These are phyloP conservation scores for Hippocampus barbouri DNA, from an alignment of 2,113 vertebrate species.

Conservation along the genomic window DNA sequence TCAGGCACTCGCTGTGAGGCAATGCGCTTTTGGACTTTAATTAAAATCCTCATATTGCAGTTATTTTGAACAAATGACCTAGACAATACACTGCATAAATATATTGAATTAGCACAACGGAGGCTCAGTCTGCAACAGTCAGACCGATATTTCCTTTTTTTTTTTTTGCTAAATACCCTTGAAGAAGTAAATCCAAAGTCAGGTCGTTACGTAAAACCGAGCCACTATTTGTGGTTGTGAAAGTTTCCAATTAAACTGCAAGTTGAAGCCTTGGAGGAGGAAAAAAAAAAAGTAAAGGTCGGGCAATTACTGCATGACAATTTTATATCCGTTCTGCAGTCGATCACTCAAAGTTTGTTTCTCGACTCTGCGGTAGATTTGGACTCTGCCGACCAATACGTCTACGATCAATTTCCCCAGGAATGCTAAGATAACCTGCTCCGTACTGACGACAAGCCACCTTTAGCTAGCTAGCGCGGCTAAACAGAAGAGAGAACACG, in stretches of 20 bases:
- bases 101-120: background rate
- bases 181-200: background rate
- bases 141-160: background rate
- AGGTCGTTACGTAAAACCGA: background rate
- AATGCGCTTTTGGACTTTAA: conserved; percentile 32
- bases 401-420: too few species aligned
- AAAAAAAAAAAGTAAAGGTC: background rate
- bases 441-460: too few species aligned
- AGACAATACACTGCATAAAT: conserved; percentile 14
- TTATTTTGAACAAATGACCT: conserved; percentile 30
- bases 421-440: too few species aligned
- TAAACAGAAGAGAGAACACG: too few species aligned
- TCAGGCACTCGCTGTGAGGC: conserved; percentile 24
- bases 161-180: background rate
- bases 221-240: background rate
- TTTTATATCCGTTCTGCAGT: background rate
- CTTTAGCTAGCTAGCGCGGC: too few species aligned
- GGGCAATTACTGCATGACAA: background rate
- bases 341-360: too few species aligned
- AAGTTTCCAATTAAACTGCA: background rate
- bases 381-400: too few species aligned
- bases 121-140: background rate
- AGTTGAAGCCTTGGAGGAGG: background rate
- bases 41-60: conserved; percentile 33
- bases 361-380: too few species aligned